Base-by-base conservation (phyloP, 1,140 invertebrate species). In the Battus philenor region DNA sequence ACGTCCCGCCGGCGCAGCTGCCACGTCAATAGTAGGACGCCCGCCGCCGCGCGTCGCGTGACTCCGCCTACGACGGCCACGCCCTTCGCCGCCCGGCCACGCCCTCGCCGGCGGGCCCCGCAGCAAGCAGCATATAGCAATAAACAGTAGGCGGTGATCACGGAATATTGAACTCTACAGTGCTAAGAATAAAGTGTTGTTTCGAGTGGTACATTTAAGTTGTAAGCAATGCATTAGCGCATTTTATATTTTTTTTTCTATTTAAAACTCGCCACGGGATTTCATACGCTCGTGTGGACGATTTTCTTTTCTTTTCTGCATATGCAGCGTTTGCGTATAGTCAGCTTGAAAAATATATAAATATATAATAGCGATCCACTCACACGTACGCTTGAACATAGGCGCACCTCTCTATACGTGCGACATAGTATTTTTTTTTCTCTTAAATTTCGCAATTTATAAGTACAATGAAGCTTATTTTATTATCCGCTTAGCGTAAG, bases 161-260 rank as follows among this genome's bases (percentile, higher is more conserved):
- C 6, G 34, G 44, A 54, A 53, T 47, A 56, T 59, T 51, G 55
- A 53, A 69, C 57, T 44, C 38, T 60, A 63, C 50, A 55, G 64
- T 74, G 68, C 62, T 68, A 72, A 65, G 67, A 47, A 44, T 64
- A 65, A 61, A 74, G 68, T 74, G 67, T 67, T 60, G 55, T 70
- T 68, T 60, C 49, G 61, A 64, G 63, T 63, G 68, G 49, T 54
- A 36, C 33, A 36, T 65, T 70, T 67, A 47, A 65, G 56, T 68
- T 56, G 48, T 54, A 58, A 49, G 44, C 52, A 27, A 27, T 41
- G 22, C 36, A 24, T 15, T 26, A 15, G 18, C 20, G 36, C 36
- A 26, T 39, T 27, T 9, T 24, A 12, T 41, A n/a, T n/a, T n/a
- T n/a, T n/a, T n/a, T n/a, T n/a, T n/a, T n/a, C n/a, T n/a, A n/a